Evolutionary conservation across 2,113 vertebrate species (phyloP).

Genomic region (Apeltes quadracus): DNA sequence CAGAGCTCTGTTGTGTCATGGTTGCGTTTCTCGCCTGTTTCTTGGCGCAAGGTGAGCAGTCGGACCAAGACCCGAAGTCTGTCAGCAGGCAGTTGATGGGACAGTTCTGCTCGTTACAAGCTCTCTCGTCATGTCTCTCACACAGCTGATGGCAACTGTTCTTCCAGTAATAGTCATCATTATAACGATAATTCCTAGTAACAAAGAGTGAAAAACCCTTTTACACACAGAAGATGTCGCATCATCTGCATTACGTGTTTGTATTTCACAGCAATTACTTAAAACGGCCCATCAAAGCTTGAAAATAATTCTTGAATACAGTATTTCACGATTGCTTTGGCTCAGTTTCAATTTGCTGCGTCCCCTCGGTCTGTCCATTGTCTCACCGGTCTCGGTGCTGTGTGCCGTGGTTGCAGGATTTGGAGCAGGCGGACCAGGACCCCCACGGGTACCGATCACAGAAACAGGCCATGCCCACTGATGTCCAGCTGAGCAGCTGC

Average conservation of each 20-base stretch:
- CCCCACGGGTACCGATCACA: slow-evolving; percentile 89
- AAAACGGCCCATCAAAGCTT: background rate
- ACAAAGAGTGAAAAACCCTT: background rate
- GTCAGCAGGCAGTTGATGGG: slow-evolving; percentile 87
- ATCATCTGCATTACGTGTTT: background rate
- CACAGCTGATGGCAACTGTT: slow-evolving; percentile 84
- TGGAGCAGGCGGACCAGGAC: slow-evolving; percentile 86
- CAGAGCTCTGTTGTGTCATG: background rate
- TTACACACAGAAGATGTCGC: background rate
- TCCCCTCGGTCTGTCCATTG: background rate
- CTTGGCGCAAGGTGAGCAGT: slow-evolving; percentile 88
- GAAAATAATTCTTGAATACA: background rate
- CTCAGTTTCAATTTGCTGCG: background rate
- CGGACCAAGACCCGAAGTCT: slow-evolving; percentile 88
- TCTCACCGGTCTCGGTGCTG: slow-evolving; percentile 84
- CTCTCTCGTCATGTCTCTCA: slow-evolving; percentile 71
- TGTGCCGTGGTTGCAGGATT: slow-evolving; percentile 85
- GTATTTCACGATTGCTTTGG: background rate
- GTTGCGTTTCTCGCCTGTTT: slow-evolving; percentile 83
- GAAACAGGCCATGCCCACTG: slow-evolving; percentile 79
- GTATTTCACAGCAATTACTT: slow-evolving; percentile 3
- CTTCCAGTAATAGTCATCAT: slow-evolving; percentile 80
- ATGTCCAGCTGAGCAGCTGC: slow-evolving; percentile 64
- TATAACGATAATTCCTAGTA: slow-evolving; percentile 75
- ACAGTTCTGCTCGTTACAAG: slow-evolving; percentile 85